These are phyloP conservation scores for Zeus faber DNA, from an alignment of 2,113 vertebrate species.

Conservation along the genomic window DNA sequence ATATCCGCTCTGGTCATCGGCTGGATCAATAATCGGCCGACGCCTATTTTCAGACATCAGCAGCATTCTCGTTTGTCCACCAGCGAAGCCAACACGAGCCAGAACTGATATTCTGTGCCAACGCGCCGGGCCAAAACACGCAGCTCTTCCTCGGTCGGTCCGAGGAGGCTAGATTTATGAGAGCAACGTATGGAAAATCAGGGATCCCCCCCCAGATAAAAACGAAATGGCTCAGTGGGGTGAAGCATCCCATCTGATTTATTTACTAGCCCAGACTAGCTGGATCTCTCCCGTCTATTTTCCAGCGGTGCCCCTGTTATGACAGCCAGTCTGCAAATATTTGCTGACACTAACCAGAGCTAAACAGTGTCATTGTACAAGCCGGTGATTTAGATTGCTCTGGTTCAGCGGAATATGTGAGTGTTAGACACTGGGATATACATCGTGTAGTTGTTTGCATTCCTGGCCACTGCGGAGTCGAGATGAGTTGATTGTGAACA, in stretches of 20 bases:
- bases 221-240: conserved; percentile 58
- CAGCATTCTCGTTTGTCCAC: too few relatives aligned
- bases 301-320: conserved; percentile 75
- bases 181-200: conserved; percentile 54
- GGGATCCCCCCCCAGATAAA: conserved; percentile 70
- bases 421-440: conserved; percentile 63
- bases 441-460: conserved; percentile 65
- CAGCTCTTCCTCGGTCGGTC: too few relatives aligned
- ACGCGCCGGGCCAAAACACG: too few relatives aligned
- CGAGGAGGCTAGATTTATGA: conserved; percentile 77
- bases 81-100: too few relatives aligned
- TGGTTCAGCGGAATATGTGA: conserved; percentile 53
- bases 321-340: conserved; percentile 80
- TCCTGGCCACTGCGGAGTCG: conserved; percentile 49
- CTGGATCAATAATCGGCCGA: too few relatives aligned
- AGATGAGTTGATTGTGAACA: conserved; percentile 49
- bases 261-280: conserved; percentile 65
- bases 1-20: too few relatives aligned
- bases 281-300: conserved; percentile 66
- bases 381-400: conserved; percentile 64
- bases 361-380: conserved; percentile 74
- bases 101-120: too few relatives aligned
- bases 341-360: conserved; percentile 79
- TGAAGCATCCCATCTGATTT: conserved; percentile 75
- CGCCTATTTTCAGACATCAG: too few relatives aligned